These are phyloP conservation scores for Hycleus phaleratus DNA, from an alignment of 1,140 invertebrate genomes.

Conservation along the genomic window DNA sequence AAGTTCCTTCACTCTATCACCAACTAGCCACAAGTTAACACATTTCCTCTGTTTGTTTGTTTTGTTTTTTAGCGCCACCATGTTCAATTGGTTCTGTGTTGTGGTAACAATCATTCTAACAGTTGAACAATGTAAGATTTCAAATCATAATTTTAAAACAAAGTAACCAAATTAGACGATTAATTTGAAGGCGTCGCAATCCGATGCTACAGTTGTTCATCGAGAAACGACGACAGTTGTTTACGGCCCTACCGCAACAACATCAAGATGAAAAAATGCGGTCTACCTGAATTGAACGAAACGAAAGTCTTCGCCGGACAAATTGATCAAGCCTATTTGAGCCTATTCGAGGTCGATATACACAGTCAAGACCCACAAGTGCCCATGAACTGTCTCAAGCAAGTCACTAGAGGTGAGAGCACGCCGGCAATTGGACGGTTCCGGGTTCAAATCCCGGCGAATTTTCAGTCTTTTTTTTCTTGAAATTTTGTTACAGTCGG, in stretches of 20 bases:
- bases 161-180: too few relatives aligned
- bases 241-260: conserved; percentile 16
- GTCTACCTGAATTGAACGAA: conserved; percentile 12
- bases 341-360: conserved; percentile 24
- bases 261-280: conserved; percentile 17
- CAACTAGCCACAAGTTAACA: too few relatives aligned
- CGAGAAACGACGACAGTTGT: conserved; percentile 18
- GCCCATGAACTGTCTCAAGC: conserved; percentile 27
- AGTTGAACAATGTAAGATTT: too few relatives aligned
- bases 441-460: too few relatives aligned
- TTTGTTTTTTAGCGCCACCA: too few relatives aligned
- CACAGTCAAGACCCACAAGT: conserved; percentile 11
- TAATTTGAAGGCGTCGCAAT: conserved; percentile 13
- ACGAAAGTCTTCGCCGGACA: conserved; percentile 16
- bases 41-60: too few relatives aligned
- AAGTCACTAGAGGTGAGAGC: conserved; percentile 21
- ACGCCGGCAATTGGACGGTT: too few relatives aligned
- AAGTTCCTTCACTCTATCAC: too few relatives aligned
- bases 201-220: conserved; percentile 24
- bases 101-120: too few relatives aligned
- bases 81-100: too few relatives aligned
- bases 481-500: conserved; percentile 23
- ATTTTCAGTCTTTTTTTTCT: not conserved
- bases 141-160: too few relatives aligned
- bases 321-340: conserved; percentile 16